These are phyloP conservation scores for Sciurus niger DNA, from an alignment of 2,113 vertebrate genomes.

Conservation along the genomic window DNA sequence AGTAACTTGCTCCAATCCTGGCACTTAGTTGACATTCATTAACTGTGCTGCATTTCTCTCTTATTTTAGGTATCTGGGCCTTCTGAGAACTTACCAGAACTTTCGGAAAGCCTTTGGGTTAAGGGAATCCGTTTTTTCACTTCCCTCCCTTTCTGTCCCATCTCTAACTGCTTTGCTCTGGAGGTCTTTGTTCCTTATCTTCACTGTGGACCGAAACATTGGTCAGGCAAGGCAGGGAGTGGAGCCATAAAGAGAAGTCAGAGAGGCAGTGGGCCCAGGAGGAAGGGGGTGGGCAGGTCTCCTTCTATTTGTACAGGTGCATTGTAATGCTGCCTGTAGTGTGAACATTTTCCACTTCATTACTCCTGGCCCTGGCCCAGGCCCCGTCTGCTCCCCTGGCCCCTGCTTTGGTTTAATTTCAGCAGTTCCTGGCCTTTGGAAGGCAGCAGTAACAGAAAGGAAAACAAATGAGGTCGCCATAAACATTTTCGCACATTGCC, in stretches of 20 bases:
- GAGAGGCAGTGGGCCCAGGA: slow-evolving; percentile 41
- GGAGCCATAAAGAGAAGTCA: slow-evolving; percentile 75
- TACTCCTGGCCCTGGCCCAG: slow-evolving; percentile 88
- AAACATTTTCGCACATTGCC: slow-evolving; percentile 79
- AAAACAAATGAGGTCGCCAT: slow-evolving; percentile 85
- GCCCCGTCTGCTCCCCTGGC: slow-evolving; percentile 80
- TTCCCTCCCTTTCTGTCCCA: background rate
- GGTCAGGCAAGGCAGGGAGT: slow-evolving; percentile 53
- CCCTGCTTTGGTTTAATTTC: slow-evolving; percentile 78
- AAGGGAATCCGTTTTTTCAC: background rate
- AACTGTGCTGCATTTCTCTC: background rate
- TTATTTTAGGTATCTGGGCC: background rate
- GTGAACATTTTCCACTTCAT: slow-evolving; percentile 93
- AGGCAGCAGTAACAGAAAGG: slow-evolving; percentile 87
- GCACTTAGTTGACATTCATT: background rate
- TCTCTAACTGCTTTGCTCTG: background rate
- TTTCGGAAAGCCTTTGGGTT: background rate
- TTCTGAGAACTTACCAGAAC: slow-evolving; percentile 20
- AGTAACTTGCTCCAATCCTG: background rate
- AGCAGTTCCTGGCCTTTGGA: slow-evolving; percentile 84
- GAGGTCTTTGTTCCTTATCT: slow-evolving; percentile 76
- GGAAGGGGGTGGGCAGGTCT: slow-evolving; percentile 85
- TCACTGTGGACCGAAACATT: slow-evolving; percentile 67
- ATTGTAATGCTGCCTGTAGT: slow-evolving; percentile 86
- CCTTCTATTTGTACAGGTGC: slow-evolving; percentile 91